These are phyloP conservation scores for Beris chalybata DNA, from an alignment of 2,888 invertebrate genomes.

Conservation along the genomic window DNA sequence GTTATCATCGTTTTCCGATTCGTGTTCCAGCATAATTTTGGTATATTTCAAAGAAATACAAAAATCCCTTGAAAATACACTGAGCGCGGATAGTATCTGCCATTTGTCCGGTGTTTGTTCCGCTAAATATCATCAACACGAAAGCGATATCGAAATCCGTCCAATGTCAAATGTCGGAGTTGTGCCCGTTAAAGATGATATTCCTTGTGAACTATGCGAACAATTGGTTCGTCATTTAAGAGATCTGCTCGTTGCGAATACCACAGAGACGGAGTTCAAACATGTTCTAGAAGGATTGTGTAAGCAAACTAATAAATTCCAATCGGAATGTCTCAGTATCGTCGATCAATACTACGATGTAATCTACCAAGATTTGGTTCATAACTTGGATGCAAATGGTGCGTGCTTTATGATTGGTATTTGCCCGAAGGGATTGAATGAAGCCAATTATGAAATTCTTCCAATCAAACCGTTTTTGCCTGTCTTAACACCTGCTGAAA, in stretches of 20 bases:
- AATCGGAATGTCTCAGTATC: slow-evolving; percentile 72
- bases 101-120: slow-evolving; percentile 77
- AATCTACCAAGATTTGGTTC: slow-evolving; percentile 71
- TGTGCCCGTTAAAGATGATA: slow-evolving; percentile 62
- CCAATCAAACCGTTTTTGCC: slow-evolving; percentile 68
- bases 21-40: slow-evolving; percentile 73
- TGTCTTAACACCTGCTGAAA: slow-evolving; percentile 55
- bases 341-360: slow-evolving; percentile 77
- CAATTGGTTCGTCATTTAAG: slow-evolving; percentile 78
- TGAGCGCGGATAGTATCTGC: slow-evolving; percentile 69
- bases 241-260: slow-evolving; percentile 80
- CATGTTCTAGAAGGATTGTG: slow-evolving; percentile 76
- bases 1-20: slow-evolving; percentile 74
- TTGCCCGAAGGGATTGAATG: slow-evolving; percentile 48
- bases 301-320: slow-evolving; percentile 73
- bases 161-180: slow-evolving; percentile 62
- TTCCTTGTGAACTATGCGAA: slow-evolving; percentile 84
- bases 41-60: slow-evolving; percentile 75
- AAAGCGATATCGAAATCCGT: slow-evolving; percentile 62
- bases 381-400: slow-evolving; percentile 68
- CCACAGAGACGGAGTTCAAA: slow-evolving; percentile 81
- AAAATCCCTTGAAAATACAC: slow-evolving; percentile 62
- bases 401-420: slow-evolving; percentile 69
- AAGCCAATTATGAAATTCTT: slow-evolving; percentile 17
- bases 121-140: slow-evolving; percentile 67